Base-by-base conservation (phyloP, 2,888 invertebrate genomes). In the Cataglyphis albicans region DNA sequence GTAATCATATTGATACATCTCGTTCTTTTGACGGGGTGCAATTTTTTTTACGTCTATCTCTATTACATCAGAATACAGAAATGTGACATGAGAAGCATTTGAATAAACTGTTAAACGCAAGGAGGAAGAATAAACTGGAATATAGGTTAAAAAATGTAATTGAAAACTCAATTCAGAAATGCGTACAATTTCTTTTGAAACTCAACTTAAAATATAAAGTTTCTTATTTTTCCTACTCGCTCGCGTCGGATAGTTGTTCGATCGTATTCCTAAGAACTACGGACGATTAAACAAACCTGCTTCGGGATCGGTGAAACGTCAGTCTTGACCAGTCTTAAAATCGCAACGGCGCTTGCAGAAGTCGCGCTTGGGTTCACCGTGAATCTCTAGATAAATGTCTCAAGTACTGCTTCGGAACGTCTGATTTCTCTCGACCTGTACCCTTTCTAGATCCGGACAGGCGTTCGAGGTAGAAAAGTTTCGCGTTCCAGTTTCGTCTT, bases 401-500 rank as follows among this genome's bases (percentile, higher is more conserved):
- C 64, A 82, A 81, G 70, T 70, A 70, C 72, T 68, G 68, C 70
- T 70, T 70, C 59, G 78, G 44, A 21, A 57, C 59, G 72, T 75
- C 61, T 52, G 72, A 81, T 73, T 81, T 81, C 59, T 72, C 68
- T 52, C 70, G 61, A 61, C 72, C 83, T 57, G 63, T 38, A 25
- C 55, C 63, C 41, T 48, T 82, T 52, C 38, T 35, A 67, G 59
- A 83, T 78, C 81, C 65, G 82, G 76, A 76, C 82, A 74, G 82
- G 64, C 82, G 72, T 75, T 72, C 82, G 68, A 52, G 44, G 55
- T 72, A 81, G 74, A 84, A 35, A 35, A 89, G 83, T 84, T 87
- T 61, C 81, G 80, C 84, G 88, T 80, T 85, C 86, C 81, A 88
- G 82, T 85, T 87, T 87, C 81, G 29, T 73, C 68, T 74, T 83